phyloP scores from a whole-genome alignment of 2,888 invertebrate genomes.

The Drosophila nr. perissopoda region DNA sequence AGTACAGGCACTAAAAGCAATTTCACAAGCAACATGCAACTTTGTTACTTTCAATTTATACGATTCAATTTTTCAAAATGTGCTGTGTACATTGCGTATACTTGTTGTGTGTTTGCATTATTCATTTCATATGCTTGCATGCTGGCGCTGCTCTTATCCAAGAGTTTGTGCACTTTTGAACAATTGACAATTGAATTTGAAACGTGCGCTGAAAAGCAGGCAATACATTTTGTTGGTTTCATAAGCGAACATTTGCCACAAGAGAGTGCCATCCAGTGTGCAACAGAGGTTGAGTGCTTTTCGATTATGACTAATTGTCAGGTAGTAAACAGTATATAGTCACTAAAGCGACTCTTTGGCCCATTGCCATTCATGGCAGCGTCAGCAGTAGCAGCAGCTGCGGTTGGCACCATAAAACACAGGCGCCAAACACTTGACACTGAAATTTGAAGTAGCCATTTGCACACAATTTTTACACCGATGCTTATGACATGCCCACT shows the following conservation, averaged over 20 bases:
- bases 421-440: conserved; percentile 70
- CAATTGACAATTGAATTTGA: conserved; percentile 20
- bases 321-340: conserved; percentile 26
- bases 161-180: conserved; percentile 2
- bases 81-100: conserved; percentile 38
- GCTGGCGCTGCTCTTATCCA: neutral
- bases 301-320: conserved; percentile 72
- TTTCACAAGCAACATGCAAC: conserved; percentile 3
- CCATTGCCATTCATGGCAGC: conserved; percentile 44
- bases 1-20: neutral
- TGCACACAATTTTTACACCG: conserved; percentile 53
- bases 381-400: conserved; percentile 24
- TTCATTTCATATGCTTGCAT: neutral
- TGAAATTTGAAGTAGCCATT: conserved; percentile 67
- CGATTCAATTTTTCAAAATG: conserved; percentile 26
- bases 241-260: neutral
- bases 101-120: conserved; percentile 22
- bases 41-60: conserved; percentile 3
- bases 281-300: conserved; percentile 51
- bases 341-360: conserved; percentile 37
- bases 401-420: conserved; percentile 56
- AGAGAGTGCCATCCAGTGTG: neutral
- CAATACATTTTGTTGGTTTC: conserved; percentile 39
- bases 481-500: conserved; percentile 51
- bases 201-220: conserved; percentile 49